Conservation (phyloP, 2,113 vertebrate genomes). For the Chrysochloris asiatica region DNA sequence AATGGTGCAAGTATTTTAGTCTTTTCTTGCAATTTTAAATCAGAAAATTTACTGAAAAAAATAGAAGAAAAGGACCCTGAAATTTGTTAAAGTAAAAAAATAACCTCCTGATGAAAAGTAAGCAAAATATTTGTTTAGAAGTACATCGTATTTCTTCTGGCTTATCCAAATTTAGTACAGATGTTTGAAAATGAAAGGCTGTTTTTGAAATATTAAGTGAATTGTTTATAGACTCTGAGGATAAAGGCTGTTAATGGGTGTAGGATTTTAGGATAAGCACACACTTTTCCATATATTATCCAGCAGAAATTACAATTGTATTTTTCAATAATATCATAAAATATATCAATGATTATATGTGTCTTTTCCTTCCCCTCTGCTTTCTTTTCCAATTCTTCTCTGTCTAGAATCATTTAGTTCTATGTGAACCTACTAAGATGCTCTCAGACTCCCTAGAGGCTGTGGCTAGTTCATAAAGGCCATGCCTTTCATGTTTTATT, state of each 20-base stretch:
- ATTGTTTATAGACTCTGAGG: not conserved
- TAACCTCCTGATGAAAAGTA: too few species aligned
- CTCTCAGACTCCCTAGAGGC: not conserved
- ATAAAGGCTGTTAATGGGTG: not conserved
- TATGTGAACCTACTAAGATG: not conserved
- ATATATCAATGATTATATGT: not conserved
- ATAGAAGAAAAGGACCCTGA: too few species aligned
- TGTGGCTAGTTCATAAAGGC: not conserved
- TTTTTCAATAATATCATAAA: not conserved
- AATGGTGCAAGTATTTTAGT: too few species aligned
- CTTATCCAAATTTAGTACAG: constrained; percentile 36
- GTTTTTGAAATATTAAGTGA: not conserved
- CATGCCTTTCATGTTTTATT: not conserved
- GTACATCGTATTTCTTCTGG: constrained; percentile 29
- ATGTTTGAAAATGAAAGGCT: not conserved
- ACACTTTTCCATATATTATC: not conserved
- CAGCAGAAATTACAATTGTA: not conserved
- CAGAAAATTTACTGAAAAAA: too few species aligned
- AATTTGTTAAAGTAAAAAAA: too few species aligned
- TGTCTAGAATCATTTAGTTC: not conserved
- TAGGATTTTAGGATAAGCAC: not conserved
- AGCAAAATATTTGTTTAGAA: constrained; percentile 36
- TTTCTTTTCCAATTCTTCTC: not conserved
- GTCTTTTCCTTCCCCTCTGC: not conserved
- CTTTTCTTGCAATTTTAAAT: too few species aligned